Evolutionary conservation across 2,888 invertebrate genomes (phyloP).

Genomic region (Cryptocheilus praepositus): DNA sequence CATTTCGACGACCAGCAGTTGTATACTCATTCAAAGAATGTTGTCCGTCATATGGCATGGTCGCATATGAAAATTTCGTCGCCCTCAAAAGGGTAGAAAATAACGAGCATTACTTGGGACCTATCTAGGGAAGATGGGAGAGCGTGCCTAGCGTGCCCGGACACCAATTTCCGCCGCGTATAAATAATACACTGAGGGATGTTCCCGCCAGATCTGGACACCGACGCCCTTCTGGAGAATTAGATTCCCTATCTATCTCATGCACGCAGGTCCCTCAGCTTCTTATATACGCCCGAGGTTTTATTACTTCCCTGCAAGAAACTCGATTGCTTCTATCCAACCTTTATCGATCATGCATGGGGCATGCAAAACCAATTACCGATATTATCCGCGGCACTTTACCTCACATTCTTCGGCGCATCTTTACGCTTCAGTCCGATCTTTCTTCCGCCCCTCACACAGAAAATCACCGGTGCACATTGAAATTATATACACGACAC

Average conservation of each 20-base stretch:
- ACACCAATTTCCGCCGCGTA: constrained; percentile 70
- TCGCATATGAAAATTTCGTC: constrained; percentile 59
- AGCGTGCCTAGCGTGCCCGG: constrained; percentile 71
- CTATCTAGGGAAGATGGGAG: constrained; percentile 51
- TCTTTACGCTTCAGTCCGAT: too few relatives aligned
- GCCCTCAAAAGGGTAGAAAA: constrained; percentile 56
- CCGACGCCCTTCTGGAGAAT: constrained; percentile 63
- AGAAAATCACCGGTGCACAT: too few relatives aligned
- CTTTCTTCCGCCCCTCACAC: too few relatives aligned
- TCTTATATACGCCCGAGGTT: constrained; percentile 26
- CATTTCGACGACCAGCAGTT: constrained; percentile 5
- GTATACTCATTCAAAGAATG: constrained; percentile 38
- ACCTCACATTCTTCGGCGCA: too few relatives aligned
- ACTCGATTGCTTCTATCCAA: constrained; percentile 30
- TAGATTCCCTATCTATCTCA: constrained; percentile 75
- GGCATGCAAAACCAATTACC: too few relatives aligned
- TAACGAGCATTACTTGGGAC: constrained; percentile 51
- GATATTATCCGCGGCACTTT: too few relatives aligned
- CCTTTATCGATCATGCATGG: too few relatives aligned
- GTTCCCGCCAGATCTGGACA: constrained; percentile 61
- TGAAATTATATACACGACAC: too few relatives aligned
- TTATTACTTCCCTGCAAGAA: constrained; percentile 49
- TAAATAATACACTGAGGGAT: constrained; percentile 72
- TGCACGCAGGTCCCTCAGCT: constrained; percentile 43
- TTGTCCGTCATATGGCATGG: constrained; percentile 18